These are phyloP conservation scores for Cyphomyrus plagiostoma DNA, from an alignment of 2,113 vertebrate genomes.

Conservation along the genomic window DNA sequence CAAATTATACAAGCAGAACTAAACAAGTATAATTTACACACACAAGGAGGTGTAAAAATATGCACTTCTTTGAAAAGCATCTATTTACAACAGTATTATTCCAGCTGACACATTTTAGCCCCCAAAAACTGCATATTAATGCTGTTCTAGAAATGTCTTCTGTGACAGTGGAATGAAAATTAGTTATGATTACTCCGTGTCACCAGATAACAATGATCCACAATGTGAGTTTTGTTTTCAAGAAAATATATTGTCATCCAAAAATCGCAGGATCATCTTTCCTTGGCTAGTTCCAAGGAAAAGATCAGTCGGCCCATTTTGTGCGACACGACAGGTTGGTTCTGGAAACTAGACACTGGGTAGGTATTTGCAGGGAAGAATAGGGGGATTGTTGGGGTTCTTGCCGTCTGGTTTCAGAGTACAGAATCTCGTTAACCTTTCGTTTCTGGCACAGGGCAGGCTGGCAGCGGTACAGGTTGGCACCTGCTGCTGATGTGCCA, in stretches of 20 bases:
- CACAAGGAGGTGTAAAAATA: neutral
- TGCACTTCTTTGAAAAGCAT: neutral
- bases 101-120: neutral
- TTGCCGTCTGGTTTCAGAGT: slow-evolving; percentile 43
- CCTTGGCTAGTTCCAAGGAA: slow-evolving; percentile 25
- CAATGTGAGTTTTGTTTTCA: slow-evolving; percentile 17
- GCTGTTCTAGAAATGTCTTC: neutral
- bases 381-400: slow-evolving; percentile 54
- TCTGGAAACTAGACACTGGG: slow-evolving; percentile 42
- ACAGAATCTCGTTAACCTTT: slow-evolving; percentile 56
- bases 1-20: neutral
- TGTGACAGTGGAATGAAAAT: slow-evolving; percentile 17
- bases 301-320: slow-evolving; percentile 36
- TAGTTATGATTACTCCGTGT: slow-evolving; percentile 11
- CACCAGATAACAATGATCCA: slow-evolving; percentile 16
- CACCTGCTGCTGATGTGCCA: slow-evolving; percentile 47
- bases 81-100: neutral
- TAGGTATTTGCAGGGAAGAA: slow-evolving; percentile 50
- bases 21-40: neutral
- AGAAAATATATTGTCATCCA: slow-evolving; percentile 30
- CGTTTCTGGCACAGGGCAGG: slow-evolving; percentile 42
- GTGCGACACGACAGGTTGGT: slow-evolving; percentile 40
- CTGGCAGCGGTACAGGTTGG: slow-evolving; percentile 48
- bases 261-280: slow-evolving; percentile 37
- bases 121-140: neutral